Percentiles rank a stretch among this genome's conserved stretches.
Evolutionary conservation across 2,797 vertebrate species (phyloP).

Genomic region (Anas capensis): DNA sequence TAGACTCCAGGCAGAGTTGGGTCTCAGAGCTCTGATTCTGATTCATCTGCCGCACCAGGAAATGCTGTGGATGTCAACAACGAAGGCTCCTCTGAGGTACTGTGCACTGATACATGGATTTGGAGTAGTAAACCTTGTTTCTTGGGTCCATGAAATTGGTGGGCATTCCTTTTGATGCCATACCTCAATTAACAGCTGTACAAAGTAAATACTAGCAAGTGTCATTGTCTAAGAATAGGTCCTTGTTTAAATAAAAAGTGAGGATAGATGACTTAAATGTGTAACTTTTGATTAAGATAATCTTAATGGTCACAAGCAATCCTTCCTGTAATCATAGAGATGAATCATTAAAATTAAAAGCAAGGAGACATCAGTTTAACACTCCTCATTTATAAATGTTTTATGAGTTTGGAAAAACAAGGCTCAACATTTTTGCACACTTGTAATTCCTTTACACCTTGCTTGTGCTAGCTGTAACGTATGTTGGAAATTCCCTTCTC

Average conservation of each 20-base stretch:
- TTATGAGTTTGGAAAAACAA: neutral
- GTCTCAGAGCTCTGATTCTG: constrained; percentile 93
- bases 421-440: neutral
- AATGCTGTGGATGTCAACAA: constrained; percentile 88
- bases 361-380: neutral
- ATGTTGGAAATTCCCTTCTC: neutral
- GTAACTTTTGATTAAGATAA: neutral
- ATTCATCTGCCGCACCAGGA: constrained; percentile 88
- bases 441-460: neutral
- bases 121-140: neutral
- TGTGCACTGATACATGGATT: neutral
- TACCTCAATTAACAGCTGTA: neutral
- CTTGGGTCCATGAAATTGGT: neutral
- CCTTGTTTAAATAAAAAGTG: neutral
- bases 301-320: neutral
- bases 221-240: neutral
- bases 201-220: neutral
- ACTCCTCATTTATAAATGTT: neutral
- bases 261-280: neutral
- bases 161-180: neutral
- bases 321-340: neutral
- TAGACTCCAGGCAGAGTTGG: constrained; percentile 97
- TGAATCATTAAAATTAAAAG: constrained; percentile 35
- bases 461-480: neutral
- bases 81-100: constrained; percentile 96